Evolutionary conservation across 2,113 vertebrate species (phyloP).

Genomic region (Gymnogyps californianus): DNA sequence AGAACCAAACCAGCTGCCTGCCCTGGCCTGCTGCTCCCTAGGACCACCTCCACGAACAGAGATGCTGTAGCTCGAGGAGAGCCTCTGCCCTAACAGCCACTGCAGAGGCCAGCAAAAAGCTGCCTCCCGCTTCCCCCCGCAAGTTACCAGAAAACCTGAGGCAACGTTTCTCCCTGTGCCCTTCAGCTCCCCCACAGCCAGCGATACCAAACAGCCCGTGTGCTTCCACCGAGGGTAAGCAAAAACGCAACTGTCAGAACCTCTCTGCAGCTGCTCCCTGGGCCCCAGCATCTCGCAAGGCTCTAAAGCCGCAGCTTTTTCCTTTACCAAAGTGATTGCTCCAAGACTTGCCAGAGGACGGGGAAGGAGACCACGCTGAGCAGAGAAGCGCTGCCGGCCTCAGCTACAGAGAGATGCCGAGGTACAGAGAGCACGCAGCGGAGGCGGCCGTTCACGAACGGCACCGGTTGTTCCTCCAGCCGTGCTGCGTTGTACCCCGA

Average conservation of each 20-base stretch:
- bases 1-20: neutral
- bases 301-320: neutral
- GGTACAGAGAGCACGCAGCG: neutral
- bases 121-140: neutral
- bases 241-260: neutral
- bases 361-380: neutral
- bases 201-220: neutral
- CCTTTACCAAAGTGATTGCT: neutral
- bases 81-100: neutral
- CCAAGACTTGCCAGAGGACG: neutral
- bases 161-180: neutral
- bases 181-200: neutral
- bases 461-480: neutral
- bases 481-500: neutral
- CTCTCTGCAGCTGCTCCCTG: neutral
- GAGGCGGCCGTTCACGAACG: neutral
- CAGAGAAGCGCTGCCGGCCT: neutral
- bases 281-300: neutral
- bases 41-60: neutral
- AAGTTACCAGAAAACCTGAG: neutral
- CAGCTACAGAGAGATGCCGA: neutral
- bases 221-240: rapidly evolving
- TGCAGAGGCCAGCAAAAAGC: neutral
- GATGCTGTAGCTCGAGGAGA: neutral
- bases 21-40: neutral